These are phyloP conservation scores for Muraenolepis orangiensis DNA, from an alignment of 2,797 vertebrate species.

Conservation along the genomic window DNA sequence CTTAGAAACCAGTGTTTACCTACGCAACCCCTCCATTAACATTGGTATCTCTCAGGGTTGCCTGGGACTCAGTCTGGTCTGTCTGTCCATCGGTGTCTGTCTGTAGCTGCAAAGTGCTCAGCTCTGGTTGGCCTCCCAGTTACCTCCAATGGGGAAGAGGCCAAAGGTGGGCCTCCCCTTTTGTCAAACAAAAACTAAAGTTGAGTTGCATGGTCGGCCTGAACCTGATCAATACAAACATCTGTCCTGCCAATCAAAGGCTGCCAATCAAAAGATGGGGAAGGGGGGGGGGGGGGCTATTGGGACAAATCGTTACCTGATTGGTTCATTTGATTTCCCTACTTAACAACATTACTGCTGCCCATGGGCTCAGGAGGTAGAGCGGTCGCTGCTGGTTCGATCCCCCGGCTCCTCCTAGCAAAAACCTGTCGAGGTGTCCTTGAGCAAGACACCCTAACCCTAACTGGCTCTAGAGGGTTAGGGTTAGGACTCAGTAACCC, in stretches of 20 bases:
- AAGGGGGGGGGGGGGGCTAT: neutral
- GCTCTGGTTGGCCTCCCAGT: slow-evolving; percentile 1
- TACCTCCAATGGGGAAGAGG: neutral
- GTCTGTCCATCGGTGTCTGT: neutral
- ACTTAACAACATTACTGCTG: neutral
- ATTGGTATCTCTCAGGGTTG: neutral
- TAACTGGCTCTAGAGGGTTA: too few relatives aligned
- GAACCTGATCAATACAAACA: neutral
- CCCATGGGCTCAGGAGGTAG: too few relatives aligned
- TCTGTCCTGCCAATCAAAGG: neutral
- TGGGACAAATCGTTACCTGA: neutral
- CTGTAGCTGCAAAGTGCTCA: slow-evolving; percentile 9
- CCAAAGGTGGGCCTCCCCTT: slow-evolving; percentile 17
- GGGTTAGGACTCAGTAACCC: too few relatives aligned
- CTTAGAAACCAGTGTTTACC: too few relatives aligned
- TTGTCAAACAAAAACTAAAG: neutral
- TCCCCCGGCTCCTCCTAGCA: too few relatives aligned
- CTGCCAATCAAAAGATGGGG: neutral
- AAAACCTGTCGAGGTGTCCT: too few relatives aligned
- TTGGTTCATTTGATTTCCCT: neutral
- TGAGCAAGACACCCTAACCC: too few relatives aligned
- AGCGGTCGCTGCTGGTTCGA: too few relatives aligned
- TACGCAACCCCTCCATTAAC: neutral
- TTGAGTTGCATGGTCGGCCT: too few relatives aligned
- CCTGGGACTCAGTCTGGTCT: neutral